Base-by-base conservation (phyloP, 2,113 vertebrate species). In the Pterocles burchelli region DNA sequence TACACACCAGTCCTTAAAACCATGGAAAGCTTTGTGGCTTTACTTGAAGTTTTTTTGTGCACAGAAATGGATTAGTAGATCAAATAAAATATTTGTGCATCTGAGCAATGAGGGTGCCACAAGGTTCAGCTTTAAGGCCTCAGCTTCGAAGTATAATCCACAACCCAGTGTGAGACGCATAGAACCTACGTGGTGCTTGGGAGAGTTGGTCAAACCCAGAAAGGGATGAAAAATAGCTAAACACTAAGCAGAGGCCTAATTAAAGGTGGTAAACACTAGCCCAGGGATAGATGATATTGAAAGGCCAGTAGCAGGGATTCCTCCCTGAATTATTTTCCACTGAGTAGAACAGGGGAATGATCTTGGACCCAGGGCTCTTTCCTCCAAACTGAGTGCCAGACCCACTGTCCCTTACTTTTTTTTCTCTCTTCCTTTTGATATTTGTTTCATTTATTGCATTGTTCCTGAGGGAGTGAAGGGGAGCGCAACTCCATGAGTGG, bases 401-500 rank as follows among this genome's bases (percentile, higher is more conserved):
- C 12, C 34, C 17, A 58, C 29, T 52, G 45, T 6, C 12, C 22
- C 9, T 41, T 70, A 20, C 26, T 70, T 15, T n/a, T 6, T 58
- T 80, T 70, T 80, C 21, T 75, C 28, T 65, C 36, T 75, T 80
- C 4, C 16, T 67, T 88, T 67, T 74, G 17, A 26, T 51, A 63
- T 25, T 43, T 1, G 2, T 41, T 84, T 83, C 28, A 33, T 22
- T 72, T 38, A 43, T 62, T 67, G 15, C 7, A 6, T 65, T 0
- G 1, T 3, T 63, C 5, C 11, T 1, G 2, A 20, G 7, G 5
- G 31, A 73, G 13, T 19, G 17, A 28, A 77, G 24, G 8, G 25
- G 17, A 58, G 8, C 38, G 16, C 41, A 62, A 22, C 8, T 38
- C 10, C 43, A 12, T 38, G 25, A 58, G 33, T 51, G 19, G 17